Percentiles rank a stretch among this genome's conserved stretches.
Evolutionary conservation across 1,140 invertebrate genomes (phyloP).

Genomic region (Tetramorium parvispinum): DNA sequence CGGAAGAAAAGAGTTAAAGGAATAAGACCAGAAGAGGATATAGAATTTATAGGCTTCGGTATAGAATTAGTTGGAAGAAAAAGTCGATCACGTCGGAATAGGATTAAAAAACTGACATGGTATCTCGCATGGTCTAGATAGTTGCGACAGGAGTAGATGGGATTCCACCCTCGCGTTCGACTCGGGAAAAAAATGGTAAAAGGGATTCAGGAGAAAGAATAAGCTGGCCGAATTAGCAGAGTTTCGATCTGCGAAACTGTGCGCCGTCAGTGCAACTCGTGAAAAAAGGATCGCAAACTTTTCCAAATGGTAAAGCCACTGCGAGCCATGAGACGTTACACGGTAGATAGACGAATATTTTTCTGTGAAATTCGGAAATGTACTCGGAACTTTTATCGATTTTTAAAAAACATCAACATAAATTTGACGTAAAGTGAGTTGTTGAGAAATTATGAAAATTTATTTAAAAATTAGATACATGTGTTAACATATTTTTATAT

Average conservation of each 20-base stretch:
- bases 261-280: background rate
- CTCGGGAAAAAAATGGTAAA: slow-evolving; percentile 19
- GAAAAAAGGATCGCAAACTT: slow-evolving; percentile 49
- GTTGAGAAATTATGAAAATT: background rate
- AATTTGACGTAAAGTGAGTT: background rate
- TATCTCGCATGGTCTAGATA: slow-evolving; percentile 16
- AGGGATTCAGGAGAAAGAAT: slow-evolving; percentile 27
- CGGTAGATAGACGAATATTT: background rate
- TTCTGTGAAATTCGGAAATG: background rate
- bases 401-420: background rate
- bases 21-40: background rate
- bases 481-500: background rate
- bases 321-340: background rate
- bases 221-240: slow-evolving; percentile 34
- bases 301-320: slow-evolving; percentile 25
- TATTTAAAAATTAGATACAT: background rate
- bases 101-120: slow-evolving; percentile 46
- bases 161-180: slow-evolving; percentile 12
- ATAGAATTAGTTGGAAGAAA: slow-evolving; percentile 44
- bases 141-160: slow-evolving; percentile 23
- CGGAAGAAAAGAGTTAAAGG: slow-evolving; percentile 55
- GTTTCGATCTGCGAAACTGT: slow-evolving; percentile 35
- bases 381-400: background rate
- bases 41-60: background rate
- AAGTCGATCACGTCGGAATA: background rate